These are phyloP conservation scores for Acronicta aceris DNA, from an alignment of 2,888 invertebrate genomes.

Conservation along the genomic window DNA sequence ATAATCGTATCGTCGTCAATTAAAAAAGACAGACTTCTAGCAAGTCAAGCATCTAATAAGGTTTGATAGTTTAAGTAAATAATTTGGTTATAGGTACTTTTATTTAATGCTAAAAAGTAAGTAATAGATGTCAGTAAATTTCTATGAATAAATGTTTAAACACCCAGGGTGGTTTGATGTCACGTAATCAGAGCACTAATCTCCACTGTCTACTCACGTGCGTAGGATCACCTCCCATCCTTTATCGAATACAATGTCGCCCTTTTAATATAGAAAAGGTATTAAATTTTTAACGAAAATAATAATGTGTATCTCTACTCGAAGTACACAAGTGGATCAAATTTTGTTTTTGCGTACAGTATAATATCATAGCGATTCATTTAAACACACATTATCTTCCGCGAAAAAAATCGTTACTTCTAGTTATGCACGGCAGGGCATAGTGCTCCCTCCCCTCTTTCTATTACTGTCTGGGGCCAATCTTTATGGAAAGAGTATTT, in stretches of 20 bases:
- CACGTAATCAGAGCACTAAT: conserved; percentile 84
- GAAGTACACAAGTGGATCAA: too few species aligned
- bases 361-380: too few species aligned
- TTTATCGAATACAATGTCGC: conserved; percentile 73
- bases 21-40: conserved; percentile 11
- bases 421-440: too few species aligned
- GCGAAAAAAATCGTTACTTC: too few species aligned
- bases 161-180: conserved; percentile 75
- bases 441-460: too few species aligned
- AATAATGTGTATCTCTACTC: too few species aligned
- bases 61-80: conserved; percentile 11
- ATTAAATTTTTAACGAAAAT: too few species aligned
- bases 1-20: not conserved
- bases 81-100: conserved; percentile 11
- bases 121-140: conserved; percentile 60
- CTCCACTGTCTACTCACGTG: conserved; percentile 83
- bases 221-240: conserved; percentile 70
- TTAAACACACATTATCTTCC: too few species aligned
- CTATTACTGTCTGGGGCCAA: too few species aligned
- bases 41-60: conserved; percentile 16
- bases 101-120: conserved; percentile 37
- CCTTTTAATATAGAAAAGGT: conserved; percentile 71
- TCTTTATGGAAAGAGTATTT: too few species aligned
- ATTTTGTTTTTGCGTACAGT: too few species aligned
- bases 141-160: conserved; percentile 68